phyloP scores from a whole-genome alignment of 2,888 invertebrate species.

The Zootermopsis nevadensis region DNA sequence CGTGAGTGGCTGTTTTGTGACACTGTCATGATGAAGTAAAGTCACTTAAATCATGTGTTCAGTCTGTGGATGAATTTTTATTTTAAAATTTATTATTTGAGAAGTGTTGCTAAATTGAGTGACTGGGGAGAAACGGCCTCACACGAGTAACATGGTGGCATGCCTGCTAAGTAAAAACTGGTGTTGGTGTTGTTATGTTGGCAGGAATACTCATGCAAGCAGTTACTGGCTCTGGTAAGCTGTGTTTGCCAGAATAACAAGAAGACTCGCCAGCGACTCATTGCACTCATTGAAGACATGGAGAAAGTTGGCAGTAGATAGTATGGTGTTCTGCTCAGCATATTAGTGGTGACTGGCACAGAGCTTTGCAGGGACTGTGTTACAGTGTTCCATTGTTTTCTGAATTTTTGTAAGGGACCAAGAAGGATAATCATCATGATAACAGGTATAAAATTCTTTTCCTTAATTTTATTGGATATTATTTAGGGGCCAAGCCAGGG shows the following conservation, averaged over 20 bases:
- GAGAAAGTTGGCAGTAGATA: conserved; percentile 57
- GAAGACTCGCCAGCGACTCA: conserved; percentile 83
- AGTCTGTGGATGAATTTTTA: neutral
- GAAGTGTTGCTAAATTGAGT: no score
- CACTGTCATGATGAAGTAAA: neutral
- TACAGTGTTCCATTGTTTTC: no score
- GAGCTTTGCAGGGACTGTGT: neutral
- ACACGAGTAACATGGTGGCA: no score
- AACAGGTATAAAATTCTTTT: no score
- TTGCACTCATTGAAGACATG: conserved; percentile 76
- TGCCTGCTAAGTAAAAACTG: no score
- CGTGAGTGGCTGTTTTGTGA: conserved; percentile 62
- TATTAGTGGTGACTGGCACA: neutral
- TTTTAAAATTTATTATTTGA: neutral
- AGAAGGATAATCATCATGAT: neutral
- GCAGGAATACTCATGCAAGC: conserved; percentile 90
- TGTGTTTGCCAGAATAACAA: conserved; percentile 91
- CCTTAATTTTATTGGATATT: no score
- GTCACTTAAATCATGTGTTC: neutral
- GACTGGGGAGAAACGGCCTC: no score
- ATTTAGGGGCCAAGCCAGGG: no score
- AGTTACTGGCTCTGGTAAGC: conserved; percentile 83
- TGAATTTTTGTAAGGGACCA: neutral
- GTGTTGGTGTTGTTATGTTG: conserved; percentile 53
- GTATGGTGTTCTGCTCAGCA: neutral